Evolutionary conservation across 2,113 vertebrate genomes (phyloP).

Genomic region (Laticauda laticaudata): DNA sequence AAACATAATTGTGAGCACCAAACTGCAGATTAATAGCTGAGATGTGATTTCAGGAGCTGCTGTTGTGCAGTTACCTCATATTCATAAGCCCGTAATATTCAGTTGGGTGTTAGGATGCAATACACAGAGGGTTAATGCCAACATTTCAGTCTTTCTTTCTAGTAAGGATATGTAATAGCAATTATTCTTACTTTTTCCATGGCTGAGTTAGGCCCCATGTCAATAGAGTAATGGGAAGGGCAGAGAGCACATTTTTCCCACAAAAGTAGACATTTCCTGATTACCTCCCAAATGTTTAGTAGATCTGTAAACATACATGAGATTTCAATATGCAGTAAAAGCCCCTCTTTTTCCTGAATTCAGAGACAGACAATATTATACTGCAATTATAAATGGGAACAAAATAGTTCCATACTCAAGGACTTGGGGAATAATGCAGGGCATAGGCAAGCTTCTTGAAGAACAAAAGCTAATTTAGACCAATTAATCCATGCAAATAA

Average conservation of each 20-base stretch:
- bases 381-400: background rate
- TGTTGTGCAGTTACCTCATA: background rate
- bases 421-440: fast-evolving
- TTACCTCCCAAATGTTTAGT: constrained; percentile 45
- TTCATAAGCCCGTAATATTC: background rate
- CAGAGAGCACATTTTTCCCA: constrained; percentile 11
- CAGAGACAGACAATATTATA: constrained; percentile 25
- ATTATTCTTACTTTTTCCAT: constrained; percentile 17
- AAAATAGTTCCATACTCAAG: constrained; percentile 21
- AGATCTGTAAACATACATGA: constrained; percentile 67
- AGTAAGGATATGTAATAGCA: background rate
- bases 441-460: background rate
- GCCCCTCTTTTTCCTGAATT: constrained; percentile 56
- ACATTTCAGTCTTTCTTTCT: background rate
- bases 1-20: background rate
- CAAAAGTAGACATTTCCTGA: constrained; percentile 9
- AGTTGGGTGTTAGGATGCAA: background rate
- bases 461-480: constrained; percentile 13
- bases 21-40: background rate
- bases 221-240: constrained; percentile 18
- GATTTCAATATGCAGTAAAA: constrained; percentile 50
- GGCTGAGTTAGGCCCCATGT: background rate
- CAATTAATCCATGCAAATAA: constrained; percentile 20
- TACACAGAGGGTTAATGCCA: background rate
- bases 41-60: background rate